Evolutionary conservation across 2,797 vertebrate species (phyloP).

Genomic region (Cephalopachus bancanus): DNA sequence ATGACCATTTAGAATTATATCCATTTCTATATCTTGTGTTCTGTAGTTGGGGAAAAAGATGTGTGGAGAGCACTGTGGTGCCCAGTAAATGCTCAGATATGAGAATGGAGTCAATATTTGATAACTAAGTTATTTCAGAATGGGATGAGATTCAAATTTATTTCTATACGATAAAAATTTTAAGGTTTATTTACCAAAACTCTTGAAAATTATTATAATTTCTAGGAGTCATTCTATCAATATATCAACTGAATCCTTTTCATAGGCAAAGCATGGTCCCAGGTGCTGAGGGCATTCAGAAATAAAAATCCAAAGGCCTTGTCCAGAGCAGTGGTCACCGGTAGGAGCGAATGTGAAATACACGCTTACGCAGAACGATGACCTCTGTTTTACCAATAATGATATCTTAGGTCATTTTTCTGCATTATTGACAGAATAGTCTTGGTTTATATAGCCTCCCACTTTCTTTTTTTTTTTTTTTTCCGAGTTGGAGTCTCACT

Average conservation of each 20-base stretch:
- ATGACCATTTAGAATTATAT: not conserved
- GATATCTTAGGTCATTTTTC: not conserved
- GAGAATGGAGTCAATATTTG: not conserved
- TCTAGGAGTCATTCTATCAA: not conserved
- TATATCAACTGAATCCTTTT: not conserved
- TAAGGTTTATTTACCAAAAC: not conserved
- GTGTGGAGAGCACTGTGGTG: not conserved
- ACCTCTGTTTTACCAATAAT: not conserved
- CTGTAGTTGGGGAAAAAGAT: not conserved
- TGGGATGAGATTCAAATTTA: conserved; percentile 23
- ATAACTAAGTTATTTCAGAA: conserved; percentile 13
- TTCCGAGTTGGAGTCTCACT: too few species aligned
- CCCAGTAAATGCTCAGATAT: not conserved
- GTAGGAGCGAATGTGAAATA: not conserved
- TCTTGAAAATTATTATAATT: conserved; percentile 32
- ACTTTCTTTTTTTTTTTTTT: too few species aligned
- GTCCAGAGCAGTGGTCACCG: not conserved
- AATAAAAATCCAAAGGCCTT: not conserved
- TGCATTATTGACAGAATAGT: not conserved
- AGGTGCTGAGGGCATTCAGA: not conserved
- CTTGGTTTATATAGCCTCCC: not conserved
- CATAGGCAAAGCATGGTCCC: not conserved
- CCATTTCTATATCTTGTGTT: not conserved
- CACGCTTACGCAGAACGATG: not conserved
- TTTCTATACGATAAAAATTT: not conserved